These are phyloP conservation scores for Homarus americanus DNA, from an alignment of 1,140 invertebrate genomes.

Conservation along the genomic window DNA sequence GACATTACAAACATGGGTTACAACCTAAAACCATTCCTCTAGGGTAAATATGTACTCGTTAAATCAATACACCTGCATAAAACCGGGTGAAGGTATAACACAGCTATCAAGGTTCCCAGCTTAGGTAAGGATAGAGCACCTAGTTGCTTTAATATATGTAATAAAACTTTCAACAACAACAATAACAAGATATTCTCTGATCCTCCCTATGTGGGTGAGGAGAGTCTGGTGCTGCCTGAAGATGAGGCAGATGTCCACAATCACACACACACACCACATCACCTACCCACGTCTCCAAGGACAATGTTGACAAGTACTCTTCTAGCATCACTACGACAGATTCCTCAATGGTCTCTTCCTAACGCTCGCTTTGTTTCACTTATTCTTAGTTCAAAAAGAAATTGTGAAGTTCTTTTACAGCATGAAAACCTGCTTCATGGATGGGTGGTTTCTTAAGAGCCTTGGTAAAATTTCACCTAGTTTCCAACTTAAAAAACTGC, in stretches of 20 bases:
- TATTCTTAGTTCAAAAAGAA: too few species aligned
- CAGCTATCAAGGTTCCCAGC: background rate
- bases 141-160: background rate
- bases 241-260: background rate
- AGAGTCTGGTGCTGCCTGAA: background rate
- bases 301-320: background rate
- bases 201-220: background rate
- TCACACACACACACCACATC: background rate
- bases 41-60: background rate
- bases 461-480: too few species aligned
- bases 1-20: background rate
- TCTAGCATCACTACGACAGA: background rate
- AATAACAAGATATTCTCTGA: background rate
- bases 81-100: background rate
- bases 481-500: too few species aligned
- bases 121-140: background rate
- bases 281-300: background rate
- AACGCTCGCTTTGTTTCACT: background rate
- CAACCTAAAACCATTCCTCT: background rate
- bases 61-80: background rate
- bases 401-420: too few species aligned
- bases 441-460: too few species aligned
- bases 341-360: background rate
- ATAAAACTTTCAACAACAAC: background rate
- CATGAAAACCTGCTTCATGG: too few species aligned